Conservation (phyloP, 2,888 invertebrate genomes). For the Zhengitettix transpicula region DNA sequence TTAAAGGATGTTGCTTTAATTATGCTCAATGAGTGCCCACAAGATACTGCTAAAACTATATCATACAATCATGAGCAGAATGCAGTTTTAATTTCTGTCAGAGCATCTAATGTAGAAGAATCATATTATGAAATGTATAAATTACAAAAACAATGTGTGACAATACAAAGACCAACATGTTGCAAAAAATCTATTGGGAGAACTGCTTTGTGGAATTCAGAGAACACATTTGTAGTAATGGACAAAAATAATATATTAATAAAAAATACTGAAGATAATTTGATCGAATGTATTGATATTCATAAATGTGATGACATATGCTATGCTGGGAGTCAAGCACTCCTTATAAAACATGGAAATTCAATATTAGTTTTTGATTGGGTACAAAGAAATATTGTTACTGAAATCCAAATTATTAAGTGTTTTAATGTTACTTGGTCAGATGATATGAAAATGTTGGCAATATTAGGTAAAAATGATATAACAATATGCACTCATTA, state of each 20-base stretch:
- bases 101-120: constrained; percentile 67
- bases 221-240: constrained; percentile 91
- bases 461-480: constrained; percentile 82
- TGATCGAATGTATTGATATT: constrained; percentile 81
- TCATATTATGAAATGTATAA: constrained; percentile 86
- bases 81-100: constrained; percentile 73
- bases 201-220: constrained; percentile 88
- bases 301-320: constrained; percentile 90
- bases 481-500: constrained; percentile 82
- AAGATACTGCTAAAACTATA: constrained; percentile 61
- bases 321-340: constrained; percentile 95
- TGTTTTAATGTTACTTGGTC: constrained; percentile 94
- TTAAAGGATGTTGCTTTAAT: constrained; percentile 84
- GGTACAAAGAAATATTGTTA: constrained; percentile 69
- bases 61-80: constrained; percentile 95
- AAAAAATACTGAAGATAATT: constrained; percentile 94
- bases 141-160: constrained; percentile 51
- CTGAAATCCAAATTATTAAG: constrained; percentile 61
- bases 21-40: constrained; percentile 69
- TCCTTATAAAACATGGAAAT: constrained; percentile 81
- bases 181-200: constrained; percentile 75
- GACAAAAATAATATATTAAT: constrained; percentile 74
- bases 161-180: constrained; percentile 38
- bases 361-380: constrained; percentile 86
- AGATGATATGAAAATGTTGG: constrained; percentile 83